Conservation (phyloP, 1,140 invertebrate genomes). For the Drosophila nigromelanica region DNA sequence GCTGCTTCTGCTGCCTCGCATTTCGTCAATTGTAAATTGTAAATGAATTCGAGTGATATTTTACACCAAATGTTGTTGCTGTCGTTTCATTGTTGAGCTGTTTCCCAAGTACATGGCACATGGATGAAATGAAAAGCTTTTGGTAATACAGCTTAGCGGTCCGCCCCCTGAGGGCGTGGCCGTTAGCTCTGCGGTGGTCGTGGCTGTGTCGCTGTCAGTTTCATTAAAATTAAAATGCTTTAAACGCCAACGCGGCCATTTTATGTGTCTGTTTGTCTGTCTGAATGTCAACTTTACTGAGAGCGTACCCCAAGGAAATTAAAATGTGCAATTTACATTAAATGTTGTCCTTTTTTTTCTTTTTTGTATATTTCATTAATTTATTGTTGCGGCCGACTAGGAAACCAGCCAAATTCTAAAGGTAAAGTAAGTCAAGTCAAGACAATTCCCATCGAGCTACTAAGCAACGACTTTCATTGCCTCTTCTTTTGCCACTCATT, state of each 20-base stretch:
- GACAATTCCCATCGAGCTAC: conserved; percentile 35
- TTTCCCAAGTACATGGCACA: conserved; percentile 23
- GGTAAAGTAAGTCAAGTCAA: conserved; percentile 35
- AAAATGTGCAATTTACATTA: conserved; percentile 77
- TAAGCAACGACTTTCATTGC: conserved; percentile 10
- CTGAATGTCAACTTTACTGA: conserved; percentile 10
- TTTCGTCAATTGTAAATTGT: conserved; percentile 42
- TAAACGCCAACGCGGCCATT: conserved; percentile 63
- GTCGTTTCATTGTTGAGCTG: conserved; percentile 3
- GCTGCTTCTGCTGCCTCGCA: background rate
- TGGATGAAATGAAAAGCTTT: conserved; percentile 24
- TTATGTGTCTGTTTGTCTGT: conserved; percentile 22
- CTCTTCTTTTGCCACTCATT: conserved; percentile 15
- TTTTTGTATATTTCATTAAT: conserved; percentile 27
- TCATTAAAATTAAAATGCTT: conserved; percentile 74
- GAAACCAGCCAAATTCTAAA: conserved; percentile 3
- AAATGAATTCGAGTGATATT: conserved; percentile 46
- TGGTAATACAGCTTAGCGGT: background rate
- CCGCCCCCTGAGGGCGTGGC: conserved; percentile 30
- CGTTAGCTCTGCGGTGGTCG: conserved; percentile 16
- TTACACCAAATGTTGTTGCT: conserved; percentile 4
- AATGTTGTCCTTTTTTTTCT: background rate
- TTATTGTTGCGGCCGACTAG: conserved; percentile 4
- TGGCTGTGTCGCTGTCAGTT: conserved; percentile 53
- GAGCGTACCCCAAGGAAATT: conserved; percentile 70